Percentiles rank a stretch among this genome's conserved stretches.
phyloP scores from a whole-genome alignment of 2,888 invertebrate genomes.

The Campoplex nolae region DNA sequence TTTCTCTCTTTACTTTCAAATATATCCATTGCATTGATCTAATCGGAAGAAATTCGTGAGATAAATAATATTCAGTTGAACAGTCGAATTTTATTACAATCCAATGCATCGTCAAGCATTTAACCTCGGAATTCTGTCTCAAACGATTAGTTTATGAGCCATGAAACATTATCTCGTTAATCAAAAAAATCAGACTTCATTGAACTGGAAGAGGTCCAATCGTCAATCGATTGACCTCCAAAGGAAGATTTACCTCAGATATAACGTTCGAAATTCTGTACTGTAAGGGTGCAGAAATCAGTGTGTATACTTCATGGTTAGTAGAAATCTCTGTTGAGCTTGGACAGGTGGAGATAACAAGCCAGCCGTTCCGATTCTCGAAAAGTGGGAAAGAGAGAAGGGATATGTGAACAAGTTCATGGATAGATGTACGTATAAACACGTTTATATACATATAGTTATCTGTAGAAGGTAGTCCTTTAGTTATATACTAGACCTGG shows the following conservation, averaged over 20 bases:
- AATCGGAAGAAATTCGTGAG: neutral
- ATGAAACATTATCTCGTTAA: neutral
- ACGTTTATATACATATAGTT: slow-evolving; percentile 13
- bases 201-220: neutral
- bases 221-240: neutral
- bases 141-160: neutral
- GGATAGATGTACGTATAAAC: slow-evolving; percentile 5
- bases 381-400: slow-evolving; percentile 47
- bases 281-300: neutral
- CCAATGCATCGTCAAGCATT: neutral
- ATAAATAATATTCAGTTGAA: neutral
- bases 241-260: neutral
- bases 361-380: slow-evolving; percentile 71
- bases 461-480: slow-evolving; percentile 36
- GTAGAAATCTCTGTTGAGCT: slow-evolving; percentile 31
- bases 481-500: slow-evolving; percentile 43
- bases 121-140: neutral
- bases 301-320: neutral
- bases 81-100: too few relatives aligned
- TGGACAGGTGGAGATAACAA: slow-evolving; percentile 39
- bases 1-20: neutral
- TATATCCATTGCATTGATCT: neutral
- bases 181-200: neutral
- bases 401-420: slow-evolving; percentile 23
- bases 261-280: neutral